Evolutionary conservation across 2,888 invertebrate genomes (phyloP).

Genomic region (Macaria liturata): DNA sequence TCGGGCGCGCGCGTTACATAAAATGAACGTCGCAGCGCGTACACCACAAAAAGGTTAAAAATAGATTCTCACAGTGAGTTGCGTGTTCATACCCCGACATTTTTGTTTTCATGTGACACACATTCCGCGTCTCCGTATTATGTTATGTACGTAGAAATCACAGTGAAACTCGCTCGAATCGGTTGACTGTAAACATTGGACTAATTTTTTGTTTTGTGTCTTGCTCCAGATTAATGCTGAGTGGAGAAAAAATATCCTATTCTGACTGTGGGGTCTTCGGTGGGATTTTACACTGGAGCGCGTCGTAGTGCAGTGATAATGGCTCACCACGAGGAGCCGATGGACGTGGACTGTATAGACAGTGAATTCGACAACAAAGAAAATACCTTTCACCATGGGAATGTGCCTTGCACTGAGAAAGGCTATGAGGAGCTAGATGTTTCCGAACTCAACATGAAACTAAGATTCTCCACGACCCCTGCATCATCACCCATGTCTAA

Average conservation of each 20-base stretch:
- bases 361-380: constrained; percentile 76
- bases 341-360: constrained; percentile 67
- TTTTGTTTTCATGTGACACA: constrained; percentile 80
- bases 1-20: constrained; percentile 69
- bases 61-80: constrained; percentile 75
- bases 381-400: constrained; percentile 64
- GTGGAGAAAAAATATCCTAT: constrained; percentile 36
- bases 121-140: constrained; percentile 57
- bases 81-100: constrained; percentile 67
- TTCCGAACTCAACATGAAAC: constrained; percentile 73
- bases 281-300: constrained; percentile 31
- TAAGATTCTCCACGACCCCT: constrained; percentile 73
- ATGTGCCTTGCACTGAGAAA: constrained; percentile 70
- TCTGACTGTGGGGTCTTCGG: constrained; percentile 19
- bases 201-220: constrained; percentile 56
- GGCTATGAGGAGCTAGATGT: constrained; percentile 75
- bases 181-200: constrained; percentile 69
- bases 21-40: constrained; percentile 66
- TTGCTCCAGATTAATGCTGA: constrained; percentile 48
- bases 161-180: constrained; percentile 72
- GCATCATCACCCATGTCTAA: constrained; percentile 72
- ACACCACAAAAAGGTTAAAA: constrained; percentile 74
- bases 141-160: constrained; percentile 64
- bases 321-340: constrained; percentile 69
- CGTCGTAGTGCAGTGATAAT: constrained; percentile 44